These are phyloP conservation scores for Motacilla tschutschensis DNA, from an alignment of 2,113 vertebrate genomes.

Conservation along the genomic window DNA sequence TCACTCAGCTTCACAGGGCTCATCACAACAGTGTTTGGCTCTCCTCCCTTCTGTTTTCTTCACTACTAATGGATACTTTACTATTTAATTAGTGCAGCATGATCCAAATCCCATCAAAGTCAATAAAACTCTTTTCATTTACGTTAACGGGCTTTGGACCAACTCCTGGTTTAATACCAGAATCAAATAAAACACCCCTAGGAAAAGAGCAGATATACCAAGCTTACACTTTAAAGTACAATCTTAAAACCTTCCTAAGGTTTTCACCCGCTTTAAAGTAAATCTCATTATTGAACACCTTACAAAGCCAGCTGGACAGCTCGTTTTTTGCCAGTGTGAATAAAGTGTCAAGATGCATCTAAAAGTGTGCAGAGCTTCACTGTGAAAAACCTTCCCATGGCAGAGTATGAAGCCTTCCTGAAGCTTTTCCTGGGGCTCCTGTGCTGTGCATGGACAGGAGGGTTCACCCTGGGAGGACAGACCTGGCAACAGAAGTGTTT, in stretches of 20 bases:
- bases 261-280: not conserved
- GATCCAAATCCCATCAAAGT: constrained; percentile 56
- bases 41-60: constrained; percentile 32
- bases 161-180: constrained; percentile 24
- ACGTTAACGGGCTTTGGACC: constrained; percentile 37
- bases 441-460: fast-evolving
- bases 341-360: not conserved
- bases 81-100: constrained; percentile 52
- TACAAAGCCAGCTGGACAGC: not conserved
- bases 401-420: not conserved
- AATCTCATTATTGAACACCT: constrained; percentile 3
- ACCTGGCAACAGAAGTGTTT: not conserved
- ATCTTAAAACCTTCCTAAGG: constrained; percentile 20
- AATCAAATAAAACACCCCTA: constrained; percentile 46
- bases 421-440: not conserved
- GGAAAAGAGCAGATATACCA: not conserved
- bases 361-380: fast-evolving
- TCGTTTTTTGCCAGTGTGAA: not conserved
- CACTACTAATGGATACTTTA: constrained; percentile 53
- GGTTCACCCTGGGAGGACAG: not conserved
- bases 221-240: constrained; percentile 9
- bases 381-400: not conserved
- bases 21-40: constrained; percentile 27
- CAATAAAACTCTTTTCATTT: constrained; percentile 58
- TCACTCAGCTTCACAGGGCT: constrained; percentile 24